phyloP scores from a whole-genome alignment of 1,140 invertebrate genomes.

The Dreissena rostriformis region DNA sequence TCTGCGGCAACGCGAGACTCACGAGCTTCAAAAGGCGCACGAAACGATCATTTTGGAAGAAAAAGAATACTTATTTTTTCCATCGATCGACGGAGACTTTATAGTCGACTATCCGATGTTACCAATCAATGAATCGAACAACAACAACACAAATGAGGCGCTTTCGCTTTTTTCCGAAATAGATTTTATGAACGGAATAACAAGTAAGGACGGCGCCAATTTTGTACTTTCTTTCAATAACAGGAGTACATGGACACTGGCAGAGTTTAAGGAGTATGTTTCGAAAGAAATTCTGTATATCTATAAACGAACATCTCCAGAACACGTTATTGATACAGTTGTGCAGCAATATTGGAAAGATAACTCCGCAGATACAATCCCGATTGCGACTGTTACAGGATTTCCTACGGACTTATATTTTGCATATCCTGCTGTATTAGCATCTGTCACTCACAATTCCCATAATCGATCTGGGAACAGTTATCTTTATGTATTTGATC shows the following conservation, averaged over 20 bases:
- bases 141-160: not conserved
- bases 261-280: not conserved
- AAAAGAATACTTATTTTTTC: not conserved
- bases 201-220: slow-evolving; percentile 40
- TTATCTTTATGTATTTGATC: slow-evolving; percentile 48
- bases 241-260: too few species aligned
- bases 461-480: not conserved
- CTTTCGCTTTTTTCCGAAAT: slow-evolving; percentile 31
- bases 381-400: not conserved
- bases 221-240: not conserved
- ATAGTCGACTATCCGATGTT: not conserved
- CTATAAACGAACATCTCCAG: not conserved
- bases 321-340: not conserved
- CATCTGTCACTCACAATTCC: not conserved
- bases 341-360: slow-evolving; percentile 1
- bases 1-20: slow-evolving; percentile 1
- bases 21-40: not conserved
- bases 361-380: not conserved
- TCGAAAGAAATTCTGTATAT: not conserved
- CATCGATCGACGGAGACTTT: slow-evolving; percentile 44
- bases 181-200: slow-evolving; percentile 35
- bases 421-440: not conserved
- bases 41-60: not conserved
- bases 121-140: not conserved
- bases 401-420: not conserved